Percentiles rank a stretch among this genome's conserved stretches.
Evolutionary conservation across 2,113 vertebrate species (phyloP).

Genomic region (Vicugna pacos): DNA sequence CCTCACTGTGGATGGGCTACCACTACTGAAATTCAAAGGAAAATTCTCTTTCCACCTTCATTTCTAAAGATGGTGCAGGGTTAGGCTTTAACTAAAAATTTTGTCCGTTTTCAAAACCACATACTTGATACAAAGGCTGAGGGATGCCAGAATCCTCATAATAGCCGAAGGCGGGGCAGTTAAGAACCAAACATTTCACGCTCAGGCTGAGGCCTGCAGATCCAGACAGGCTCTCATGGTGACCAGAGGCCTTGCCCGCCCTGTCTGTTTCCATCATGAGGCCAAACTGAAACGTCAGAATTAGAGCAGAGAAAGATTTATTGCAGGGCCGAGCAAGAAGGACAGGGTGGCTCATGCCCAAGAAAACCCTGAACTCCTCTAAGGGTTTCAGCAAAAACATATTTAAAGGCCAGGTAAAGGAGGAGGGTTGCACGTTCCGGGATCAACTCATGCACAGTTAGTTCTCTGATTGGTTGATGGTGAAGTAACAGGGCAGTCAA

Average conservation of each 20-base stretch:
- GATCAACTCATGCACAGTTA: too few relatives aligned
- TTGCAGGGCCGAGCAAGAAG: too few relatives aligned
- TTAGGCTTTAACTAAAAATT: slow-evolving; percentile 9
- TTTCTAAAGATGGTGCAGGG: not conserved
- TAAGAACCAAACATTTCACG: not conserved
- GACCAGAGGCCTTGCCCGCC: not conserved
- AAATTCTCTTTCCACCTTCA: not conserved
- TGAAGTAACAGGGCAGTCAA: too few relatives aligned
- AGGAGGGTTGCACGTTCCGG: too few relatives aligned
- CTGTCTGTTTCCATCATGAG: too few relatives aligned
- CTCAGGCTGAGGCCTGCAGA: not conserved
- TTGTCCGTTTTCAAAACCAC: not conserved
- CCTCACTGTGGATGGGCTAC: not conserved
- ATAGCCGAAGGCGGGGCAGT: not conserved
- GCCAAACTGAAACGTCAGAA: too few relatives aligned
- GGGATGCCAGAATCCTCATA: not conserved
- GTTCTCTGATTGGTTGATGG: too few relatives aligned
- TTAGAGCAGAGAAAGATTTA: too few relatives aligned
- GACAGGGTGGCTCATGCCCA: too few relatives aligned
- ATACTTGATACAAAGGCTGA: not conserved
- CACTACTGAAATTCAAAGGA: not conserved
- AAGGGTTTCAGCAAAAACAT: too few relatives aligned
- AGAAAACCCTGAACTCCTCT: too few relatives aligned
- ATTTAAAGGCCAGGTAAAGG: too few relatives aligned
- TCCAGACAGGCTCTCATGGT: not conserved